Evolutionary conservation across 2,113 vertebrate species (phyloP), one percentile per base, ranked within the genome.

Genomic region (Brachionichthys hirsutus): DNA sequence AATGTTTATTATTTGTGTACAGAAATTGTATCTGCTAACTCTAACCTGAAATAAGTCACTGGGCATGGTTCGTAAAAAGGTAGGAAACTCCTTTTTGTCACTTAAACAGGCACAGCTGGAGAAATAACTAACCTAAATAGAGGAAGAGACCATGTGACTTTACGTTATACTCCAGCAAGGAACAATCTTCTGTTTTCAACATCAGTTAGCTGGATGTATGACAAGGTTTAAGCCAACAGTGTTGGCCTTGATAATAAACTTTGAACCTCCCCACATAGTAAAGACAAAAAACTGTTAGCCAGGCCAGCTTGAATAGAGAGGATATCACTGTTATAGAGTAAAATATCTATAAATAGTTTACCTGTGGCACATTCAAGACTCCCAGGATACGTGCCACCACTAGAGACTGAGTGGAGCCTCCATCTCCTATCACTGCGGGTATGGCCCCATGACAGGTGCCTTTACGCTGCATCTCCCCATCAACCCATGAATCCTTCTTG

Each of bases 21-120:
- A n/a, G 10, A 38, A 8, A 61, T 52, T 54, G 30, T 34, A 6
- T 30, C 12, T 34, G 14, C 9, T 43, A 8, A 17, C n/a, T 56
- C 71, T 59, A 10, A 90, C 88, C 85, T 93, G 92, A 54, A 92
- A 92, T 24, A 89, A 83, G 63, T 93, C 92, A 64, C 91, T 93
- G 5, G 92, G 91, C 86, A 92, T 91, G 36, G 92, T 93, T 67
- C 91, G 89, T 38, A 92, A 78, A 74, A 93, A 93, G 17, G 90
- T 79, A 16, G 92, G 92, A 20, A 91, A 93, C 20, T 90, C 65
- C 1, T 80, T 76, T 70, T 93, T 93, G 69, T 93, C 68, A 75
- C 92, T 92, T 6, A 93, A 75, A 75, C 91, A 92, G 6, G 91
- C 89, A 84, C 92, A 92, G 45, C 90, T 93, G 35, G 92, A 91